A percentile compares a stretch with the other conserved stretches of the same genome.
Evolutionary conservation across 1,140 invertebrate genomes (phyloP).

Genomic region (Pristionchus pacificus): DNA sequence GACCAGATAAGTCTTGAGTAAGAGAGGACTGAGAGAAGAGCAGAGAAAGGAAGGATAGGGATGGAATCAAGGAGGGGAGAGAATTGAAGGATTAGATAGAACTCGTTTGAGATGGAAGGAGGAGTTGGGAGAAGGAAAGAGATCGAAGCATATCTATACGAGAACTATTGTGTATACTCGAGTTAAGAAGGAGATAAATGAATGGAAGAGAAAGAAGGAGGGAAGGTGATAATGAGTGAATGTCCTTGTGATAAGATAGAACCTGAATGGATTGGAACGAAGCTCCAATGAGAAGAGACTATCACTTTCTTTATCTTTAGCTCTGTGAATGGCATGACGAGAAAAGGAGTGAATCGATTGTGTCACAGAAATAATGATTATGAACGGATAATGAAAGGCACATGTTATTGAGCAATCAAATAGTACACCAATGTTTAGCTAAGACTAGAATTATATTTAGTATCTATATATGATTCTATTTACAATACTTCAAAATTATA

Average conservation of each 20-base stretch:
- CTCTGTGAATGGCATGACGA: too few species aligned
- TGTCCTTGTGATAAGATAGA: slow-evolving; percentile 5
- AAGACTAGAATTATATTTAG: too few species aligned
- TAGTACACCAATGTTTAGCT: too few species aligned
- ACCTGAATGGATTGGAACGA: too few species aligned
- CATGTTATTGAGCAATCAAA: too few species aligned
- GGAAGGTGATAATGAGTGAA: background rate
- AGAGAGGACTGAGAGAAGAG: background rate
- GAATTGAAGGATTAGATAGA: background rate
- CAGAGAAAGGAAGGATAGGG: background rate
- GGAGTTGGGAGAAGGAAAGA: background rate
- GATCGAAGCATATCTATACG: background rate
- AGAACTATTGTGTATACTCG: background rate
- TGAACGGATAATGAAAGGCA: too few species aligned
- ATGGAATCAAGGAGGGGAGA: background rate
- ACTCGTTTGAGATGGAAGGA: background rate
- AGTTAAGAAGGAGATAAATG: background rate
- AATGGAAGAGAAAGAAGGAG: background rate
- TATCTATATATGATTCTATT: too few species aligned
- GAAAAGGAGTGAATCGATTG: too few species aligned
- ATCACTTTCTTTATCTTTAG: too few species aligned
- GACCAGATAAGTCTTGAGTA: background rate
- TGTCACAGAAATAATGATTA: too few species aligned
- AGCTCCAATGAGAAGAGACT: too few species aligned
- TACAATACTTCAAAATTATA: too few species aligned